Conservation (phyloP, 2,113 vertebrate species). For the Notechis scutatus region DNA sequence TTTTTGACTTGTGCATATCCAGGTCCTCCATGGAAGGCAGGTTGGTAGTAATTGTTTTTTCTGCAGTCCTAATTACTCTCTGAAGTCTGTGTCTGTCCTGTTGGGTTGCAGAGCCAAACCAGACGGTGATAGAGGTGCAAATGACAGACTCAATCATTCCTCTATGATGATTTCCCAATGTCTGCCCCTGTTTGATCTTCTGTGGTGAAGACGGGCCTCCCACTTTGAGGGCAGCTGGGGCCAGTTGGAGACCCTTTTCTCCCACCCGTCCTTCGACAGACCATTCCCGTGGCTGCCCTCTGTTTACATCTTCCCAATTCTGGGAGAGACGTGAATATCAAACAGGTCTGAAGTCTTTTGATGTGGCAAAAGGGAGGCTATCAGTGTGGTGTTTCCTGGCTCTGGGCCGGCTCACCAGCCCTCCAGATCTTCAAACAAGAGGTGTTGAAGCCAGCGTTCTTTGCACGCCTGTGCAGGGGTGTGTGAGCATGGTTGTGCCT, state of each 20-base stretch:
- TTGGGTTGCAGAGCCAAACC: no score
- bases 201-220: conserved; percentile 24
- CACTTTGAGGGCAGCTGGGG: conserved; percentile 40
- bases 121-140: no score
- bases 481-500: neutral
- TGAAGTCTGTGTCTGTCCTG: no score
- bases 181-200: conserved; percentile 34
- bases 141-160: no score
- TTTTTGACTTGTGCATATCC: no score
- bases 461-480: neutral
- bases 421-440: conserved; percentile 37
- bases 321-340: conserved; percentile 64
- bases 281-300: conserved; percentile 39
- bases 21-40: no score
- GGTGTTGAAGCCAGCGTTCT: neutral
- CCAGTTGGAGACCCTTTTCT: conserved; percentile 13
- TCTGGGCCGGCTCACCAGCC: conserved; percentile 34
- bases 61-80: no score
- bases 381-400: conserved; percentile 49
- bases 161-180: neutral
- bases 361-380: conserved; percentile 56
- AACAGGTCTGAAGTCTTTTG: conserved; percentile 59
- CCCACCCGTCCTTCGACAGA: conserved; percentile 38
- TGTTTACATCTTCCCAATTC: conserved; percentile 58
- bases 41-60: no score